These are phyloP conservation scores for Stegodyphus mimosarum DNA, from an alignment of 1,140 invertebrate species.

Conservation along the genomic window DNA sequence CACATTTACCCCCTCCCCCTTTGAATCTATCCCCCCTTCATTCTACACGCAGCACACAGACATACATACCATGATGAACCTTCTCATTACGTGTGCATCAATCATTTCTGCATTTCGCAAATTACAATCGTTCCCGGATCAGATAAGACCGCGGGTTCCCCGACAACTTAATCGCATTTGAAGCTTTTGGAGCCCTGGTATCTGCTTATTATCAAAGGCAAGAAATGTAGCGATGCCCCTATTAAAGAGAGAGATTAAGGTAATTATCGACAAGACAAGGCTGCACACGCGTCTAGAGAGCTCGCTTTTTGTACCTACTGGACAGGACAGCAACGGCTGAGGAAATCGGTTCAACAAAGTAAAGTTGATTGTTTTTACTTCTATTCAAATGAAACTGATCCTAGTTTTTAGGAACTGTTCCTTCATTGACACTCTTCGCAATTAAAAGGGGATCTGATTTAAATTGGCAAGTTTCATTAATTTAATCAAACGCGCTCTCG, in stretches of 20 bases:
- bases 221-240: slow-evolving; percentile 46
- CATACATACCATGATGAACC: slow-evolving; percentile 32
- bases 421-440: too few relatives aligned
- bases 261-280: slow-evolving; percentile 35
- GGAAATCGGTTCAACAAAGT: too few relatives aligned
- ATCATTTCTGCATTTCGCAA: slow-evolving; percentile 55
- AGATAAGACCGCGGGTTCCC: neutral
- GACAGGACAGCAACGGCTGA: too few relatives aligned
- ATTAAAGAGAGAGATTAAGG: slow-evolving; percentile 21
- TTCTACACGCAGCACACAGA: neutral
- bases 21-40: neutral
- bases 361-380: too few relatives aligned
- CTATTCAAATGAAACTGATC: too few relatives aligned
- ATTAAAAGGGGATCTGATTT: too few relatives aligned
- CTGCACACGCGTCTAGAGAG: slow-evolving; percentile 7
- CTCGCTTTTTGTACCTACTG: too few relatives aligned
- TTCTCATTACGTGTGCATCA: slow-evolving; percentile 50
- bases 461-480: too few relatives aligned
- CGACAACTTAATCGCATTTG: slow-evolving; percentile 47
- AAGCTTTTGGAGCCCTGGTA: neutral
- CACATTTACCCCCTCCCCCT: neutral
- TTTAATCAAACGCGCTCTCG: too few relatives aligned
- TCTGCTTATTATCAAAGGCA: slow-evolving; percentile 50
- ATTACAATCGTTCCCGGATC: slow-evolving; percentile 41
- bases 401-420: too few relatives aligned